Conservation (phyloP, 2,113 vertebrate species). For the Microcebus jonahi region DNA sequence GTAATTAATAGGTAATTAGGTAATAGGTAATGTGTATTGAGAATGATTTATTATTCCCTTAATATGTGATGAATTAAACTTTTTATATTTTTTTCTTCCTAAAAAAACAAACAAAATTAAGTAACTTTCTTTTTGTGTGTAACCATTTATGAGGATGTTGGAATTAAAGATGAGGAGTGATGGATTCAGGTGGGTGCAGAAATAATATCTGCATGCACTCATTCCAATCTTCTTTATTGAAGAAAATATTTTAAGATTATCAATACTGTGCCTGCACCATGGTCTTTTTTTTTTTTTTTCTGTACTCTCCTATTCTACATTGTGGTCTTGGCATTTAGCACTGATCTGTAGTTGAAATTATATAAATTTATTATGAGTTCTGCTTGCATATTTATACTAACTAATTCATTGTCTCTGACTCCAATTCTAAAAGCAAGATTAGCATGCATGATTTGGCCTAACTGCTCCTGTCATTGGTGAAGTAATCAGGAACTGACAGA, state of each 20-base stretch:
- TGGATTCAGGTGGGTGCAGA: neutral
- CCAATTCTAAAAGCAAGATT: slow-evolving; percentile 13
- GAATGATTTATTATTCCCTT: neutral
- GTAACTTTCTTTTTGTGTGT: neutral
- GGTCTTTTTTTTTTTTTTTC: neutral
- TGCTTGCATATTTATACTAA: neutral
- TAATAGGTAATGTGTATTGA: neutral
- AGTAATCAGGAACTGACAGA: neutral
- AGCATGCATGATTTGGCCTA: neutral
- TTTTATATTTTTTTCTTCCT: neutral
- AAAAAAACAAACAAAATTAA: neutral
- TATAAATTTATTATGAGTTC: neutral
- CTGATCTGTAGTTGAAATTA: neutral
- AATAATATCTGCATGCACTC: neutral
- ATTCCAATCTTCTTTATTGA: neutral
- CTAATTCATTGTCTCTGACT: neutral
- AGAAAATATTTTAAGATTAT: neutral
- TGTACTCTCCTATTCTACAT: neutral
- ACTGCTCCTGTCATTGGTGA: neutral
- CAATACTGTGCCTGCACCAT: neutral
- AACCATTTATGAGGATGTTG: neutral
- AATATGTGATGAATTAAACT: neutral
- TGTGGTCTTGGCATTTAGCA: neutral
- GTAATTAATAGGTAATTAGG: neutral
- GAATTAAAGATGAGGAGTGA: neutral